Percentiles rank a stretch among this genome's conserved stretches.
phyloP scores from a whole-genome alignment of 2,888 invertebrate genomes.

The Leptinotarsa tumamoca region DNA sequence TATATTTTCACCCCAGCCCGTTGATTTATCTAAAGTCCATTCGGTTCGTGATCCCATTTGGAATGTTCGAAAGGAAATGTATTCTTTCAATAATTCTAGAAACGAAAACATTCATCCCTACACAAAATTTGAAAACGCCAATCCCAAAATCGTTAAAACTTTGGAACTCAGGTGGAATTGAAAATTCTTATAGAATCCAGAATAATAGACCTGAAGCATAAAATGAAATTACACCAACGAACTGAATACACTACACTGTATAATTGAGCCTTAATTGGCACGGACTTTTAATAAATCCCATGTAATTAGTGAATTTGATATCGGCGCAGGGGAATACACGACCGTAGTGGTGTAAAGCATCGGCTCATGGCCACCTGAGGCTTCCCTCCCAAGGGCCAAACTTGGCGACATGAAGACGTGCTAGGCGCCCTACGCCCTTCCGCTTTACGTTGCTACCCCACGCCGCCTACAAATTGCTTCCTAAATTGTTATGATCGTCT shows the following conservation, averaged over 20 bases:
- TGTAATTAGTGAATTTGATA: slow-evolving; percentile 49
- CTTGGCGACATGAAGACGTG: slow-evolving; percentile 52
- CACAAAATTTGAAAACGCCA: neutral
- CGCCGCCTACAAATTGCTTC: slow-evolving; percentile 45
- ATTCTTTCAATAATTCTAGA: too few relatives aligned
- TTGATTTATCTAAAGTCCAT: too few relatives aligned
- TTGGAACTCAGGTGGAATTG: neutral
- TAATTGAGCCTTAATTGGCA: slow-evolving; percentile 48
- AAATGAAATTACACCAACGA: slow-evolving; percentile 24
- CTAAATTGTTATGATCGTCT: slow-evolving; percentile 54
- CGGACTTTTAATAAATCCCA: slow-evolving; percentile 49
- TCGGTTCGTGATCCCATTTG: too few relatives aligned
- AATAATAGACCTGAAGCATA: slow-evolving; percentile 2
- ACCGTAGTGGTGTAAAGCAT: slow-evolving; percentile 25
- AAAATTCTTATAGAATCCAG: neutral
- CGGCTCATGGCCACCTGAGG: slow-evolving; percentile 49
- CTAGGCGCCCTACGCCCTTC: slow-evolving; percentile 44
- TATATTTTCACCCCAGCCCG: too few relatives aligned
- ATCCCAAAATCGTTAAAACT: too few relatives aligned
- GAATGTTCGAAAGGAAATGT: too few relatives aligned
- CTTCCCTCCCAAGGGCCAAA: slow-evolving; percentile 50
- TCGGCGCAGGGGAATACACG: slow-evolving; percentile 46
- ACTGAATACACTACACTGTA: slow-evolving; percentile 28
- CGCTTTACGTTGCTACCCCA: slow-evolving; percentile 38
- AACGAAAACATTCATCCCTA: neutral